Evolutionary conservation across 2,888 invertebrate species (phyloP), one percentile per base, ranked within the genome.

Genomic region (Leucania comma): DNA sequence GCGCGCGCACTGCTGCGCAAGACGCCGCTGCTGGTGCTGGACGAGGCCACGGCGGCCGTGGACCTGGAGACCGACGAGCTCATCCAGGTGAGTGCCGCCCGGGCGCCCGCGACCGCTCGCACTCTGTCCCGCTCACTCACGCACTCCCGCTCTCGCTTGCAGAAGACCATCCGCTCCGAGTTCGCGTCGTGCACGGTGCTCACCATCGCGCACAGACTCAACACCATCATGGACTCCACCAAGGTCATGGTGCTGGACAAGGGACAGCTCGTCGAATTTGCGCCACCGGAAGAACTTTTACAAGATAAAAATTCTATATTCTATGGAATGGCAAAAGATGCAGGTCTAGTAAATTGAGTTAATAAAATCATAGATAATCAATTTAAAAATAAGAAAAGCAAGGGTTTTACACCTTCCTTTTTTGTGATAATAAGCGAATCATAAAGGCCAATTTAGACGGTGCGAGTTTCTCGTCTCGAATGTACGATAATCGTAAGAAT

Each of bases 161-260:
- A 98, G 97, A 98, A 97, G 93, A 99, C 99, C 6, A 99, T 99
- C 90, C 97, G 98, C 29, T 97, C 97, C 32, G 98, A 99, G 92
- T 99, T 99, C 92, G 97, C 96, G 74, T 97, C 98, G 75, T 98
- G 98, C 93, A 99, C 99, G 6, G 98, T 99, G 63, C 96, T 99
- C 32, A 99, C 99, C 1, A 99, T 99, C 90, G 99, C 99, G 51
- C 99, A 99, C 96, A 97, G 99, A 22, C 97, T 99, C 75, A 99
- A 99, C 93, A 99, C 99, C 32, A 98, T 99, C 85, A 97, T 99
- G 97, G 98, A 99, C 95, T 98, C 98, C 48, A 98, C 98, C 87
- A 97, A 98, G 90, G 98, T 98, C 57, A 97, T 98, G 93, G 98
- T 98, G 50, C 94, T 98, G 78, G 98, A 98, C 91, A 97, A 97